phyloP scores from a whole-genome alignment of 2,888 invertebrate genomes.

The Halictus quadricinctus region DNA sequence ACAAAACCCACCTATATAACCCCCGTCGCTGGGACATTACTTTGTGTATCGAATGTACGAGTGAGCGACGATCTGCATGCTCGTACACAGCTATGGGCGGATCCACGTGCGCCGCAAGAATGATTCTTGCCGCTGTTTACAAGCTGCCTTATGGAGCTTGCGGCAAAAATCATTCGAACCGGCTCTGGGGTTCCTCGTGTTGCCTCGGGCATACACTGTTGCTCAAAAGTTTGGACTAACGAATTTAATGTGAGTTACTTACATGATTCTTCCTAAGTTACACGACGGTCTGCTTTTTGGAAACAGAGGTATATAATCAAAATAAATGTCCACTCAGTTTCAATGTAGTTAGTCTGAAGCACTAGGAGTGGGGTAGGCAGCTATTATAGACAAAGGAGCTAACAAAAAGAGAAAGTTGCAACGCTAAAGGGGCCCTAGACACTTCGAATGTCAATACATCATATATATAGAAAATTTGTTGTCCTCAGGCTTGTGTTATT shows the following conservation, averaged over 20 bases:
- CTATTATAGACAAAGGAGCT: no score
- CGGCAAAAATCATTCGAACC: background rate
- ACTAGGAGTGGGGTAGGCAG: background rate
- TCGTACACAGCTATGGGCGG: background rate
- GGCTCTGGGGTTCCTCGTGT: background rate
- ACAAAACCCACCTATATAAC: conserved; percentile 74
- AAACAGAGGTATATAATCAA: background rate
- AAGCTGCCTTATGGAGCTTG: no score
- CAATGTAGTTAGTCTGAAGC: background rate
- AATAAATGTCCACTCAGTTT: background rate
- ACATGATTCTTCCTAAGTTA: background rate
- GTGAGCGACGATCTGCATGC: conserved; percentile 25
- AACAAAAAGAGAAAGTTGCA: no score
- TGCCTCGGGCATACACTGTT: background rate
- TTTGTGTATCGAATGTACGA: conserved; percentile 55
- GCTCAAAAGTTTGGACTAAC: background rate
- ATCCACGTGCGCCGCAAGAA: background rate
- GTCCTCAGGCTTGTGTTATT: no score
- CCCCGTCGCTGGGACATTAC: conserved; percentile 39
- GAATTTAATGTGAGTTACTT: background rate
- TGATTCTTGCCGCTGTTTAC: conserved; percentile 5
- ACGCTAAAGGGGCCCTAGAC: no score
- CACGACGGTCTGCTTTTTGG: background rate
- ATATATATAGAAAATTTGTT: no score
- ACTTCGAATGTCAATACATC: no score